Conservation (phyloP, 2,113 vertebrate species). For the Pygoscelis antarcticus region DNA sequence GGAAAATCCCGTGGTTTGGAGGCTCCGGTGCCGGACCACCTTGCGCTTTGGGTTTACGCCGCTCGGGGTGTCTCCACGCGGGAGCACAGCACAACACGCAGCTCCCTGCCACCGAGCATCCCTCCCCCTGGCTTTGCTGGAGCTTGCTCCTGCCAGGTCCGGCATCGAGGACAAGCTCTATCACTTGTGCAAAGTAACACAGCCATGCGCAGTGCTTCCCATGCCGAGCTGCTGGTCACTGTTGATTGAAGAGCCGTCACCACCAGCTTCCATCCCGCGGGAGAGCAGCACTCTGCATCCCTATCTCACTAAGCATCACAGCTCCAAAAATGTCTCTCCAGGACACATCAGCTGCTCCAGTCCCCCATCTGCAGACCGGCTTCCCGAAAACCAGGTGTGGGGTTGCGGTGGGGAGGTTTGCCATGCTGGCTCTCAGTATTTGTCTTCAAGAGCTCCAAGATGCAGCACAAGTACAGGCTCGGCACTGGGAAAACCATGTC, state of each 20-base stretch:
- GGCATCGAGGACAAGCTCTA: not conserved
- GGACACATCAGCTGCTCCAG: not conserved
- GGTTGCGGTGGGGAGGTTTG: not conserved
- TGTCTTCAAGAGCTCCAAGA: not conserved
- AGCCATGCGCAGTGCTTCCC: accelerated
- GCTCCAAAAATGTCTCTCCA: not conserved
- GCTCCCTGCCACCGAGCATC: not conserved
- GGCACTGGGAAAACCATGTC: accelerated
- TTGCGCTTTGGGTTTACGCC: accelerated
- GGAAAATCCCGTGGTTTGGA: not conserved
- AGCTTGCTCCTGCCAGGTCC: not conserved
- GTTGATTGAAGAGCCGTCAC: not conserved
- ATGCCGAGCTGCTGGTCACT: not conserved
- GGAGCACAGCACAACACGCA: accelerated
- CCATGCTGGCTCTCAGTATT: not conserved
- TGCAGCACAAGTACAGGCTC: not conserved
- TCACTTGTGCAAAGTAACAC: not conserved
- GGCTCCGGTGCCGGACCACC: accelerated
- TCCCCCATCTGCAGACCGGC: not conserved
- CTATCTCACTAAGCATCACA: not conserved
- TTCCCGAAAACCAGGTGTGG: not conserved
- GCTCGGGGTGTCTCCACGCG: not conserved
- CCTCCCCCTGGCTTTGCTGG: not conserved
- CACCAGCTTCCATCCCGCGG: not conserved
- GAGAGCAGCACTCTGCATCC: not conserved